A percentile compares a stretch with the other conserved stretches of the same genome.
Conservation (phyloP, 2,888 invertebrate genomes). For the Adelphocoris suturalis region DNA sequence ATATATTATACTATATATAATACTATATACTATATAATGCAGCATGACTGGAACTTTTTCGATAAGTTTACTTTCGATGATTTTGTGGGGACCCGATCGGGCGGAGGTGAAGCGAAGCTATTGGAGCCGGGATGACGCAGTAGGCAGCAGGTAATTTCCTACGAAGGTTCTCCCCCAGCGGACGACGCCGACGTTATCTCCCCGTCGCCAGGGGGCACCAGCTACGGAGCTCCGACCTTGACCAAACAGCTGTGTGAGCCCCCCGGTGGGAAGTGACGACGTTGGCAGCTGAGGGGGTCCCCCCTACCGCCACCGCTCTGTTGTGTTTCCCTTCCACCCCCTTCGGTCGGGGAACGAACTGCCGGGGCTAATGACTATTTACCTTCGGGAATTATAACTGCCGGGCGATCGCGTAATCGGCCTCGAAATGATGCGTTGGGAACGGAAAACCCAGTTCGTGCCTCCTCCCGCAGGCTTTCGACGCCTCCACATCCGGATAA, state of each 20-base stretch:
- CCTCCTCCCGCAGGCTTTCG: too few relatives aligned
- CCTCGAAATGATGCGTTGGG: constrained; percentile 15
- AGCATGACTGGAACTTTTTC: too few relatives aligned
- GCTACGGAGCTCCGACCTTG: not conserved
- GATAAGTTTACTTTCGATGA: too few relatives aligned
- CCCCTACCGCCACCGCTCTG: constrained; percentile 7
- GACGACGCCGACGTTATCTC: not conserved
- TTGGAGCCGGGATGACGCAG: constrained; percentile 24
- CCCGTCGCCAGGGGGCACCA: constrained; percentile 2
- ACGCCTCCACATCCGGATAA: too few relatives aligned
- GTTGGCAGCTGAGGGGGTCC: too few relatives aligned
- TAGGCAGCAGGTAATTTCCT: not conserved
- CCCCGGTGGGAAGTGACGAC: not conserved
- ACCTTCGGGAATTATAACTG: not conserved
- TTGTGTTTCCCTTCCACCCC: not conserved
- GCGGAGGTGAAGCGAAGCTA: not conserved
- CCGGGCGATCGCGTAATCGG: constrained; percentile 16
- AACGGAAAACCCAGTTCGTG: not conserved
- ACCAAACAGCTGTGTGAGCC: constrained; percentile 25
- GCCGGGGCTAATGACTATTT: constrained; percentile 24
- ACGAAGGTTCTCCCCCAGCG: not conserved
- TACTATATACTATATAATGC: too few relatives aligned
- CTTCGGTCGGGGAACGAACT: constrained; percentile 1
- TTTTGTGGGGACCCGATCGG: not conserved
- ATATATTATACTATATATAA: too few relatives aligned